Conservation (phyloP, 1,140 invertebrate species). For the Drosophila littoralis region DNA sequence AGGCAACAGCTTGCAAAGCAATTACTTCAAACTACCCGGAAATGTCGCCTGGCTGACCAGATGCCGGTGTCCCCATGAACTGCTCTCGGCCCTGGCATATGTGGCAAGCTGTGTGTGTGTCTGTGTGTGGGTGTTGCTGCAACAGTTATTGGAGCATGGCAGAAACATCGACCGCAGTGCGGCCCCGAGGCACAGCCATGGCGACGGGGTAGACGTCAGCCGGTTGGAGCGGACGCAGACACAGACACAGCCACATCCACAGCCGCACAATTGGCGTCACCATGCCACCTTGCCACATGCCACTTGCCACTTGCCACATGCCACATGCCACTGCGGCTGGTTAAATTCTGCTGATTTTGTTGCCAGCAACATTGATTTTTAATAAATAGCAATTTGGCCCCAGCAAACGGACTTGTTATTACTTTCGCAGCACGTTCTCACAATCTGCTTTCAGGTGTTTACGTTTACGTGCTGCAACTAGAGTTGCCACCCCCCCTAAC, state of each 20-base stretch:
- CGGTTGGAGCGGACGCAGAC: conserved; percentile 23
- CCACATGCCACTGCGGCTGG: conserved; percentile 51
- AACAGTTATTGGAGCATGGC: conserved; percentile 64
- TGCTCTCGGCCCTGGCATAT: conserved; percentile 15
- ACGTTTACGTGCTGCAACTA: conserved; percentile 39
- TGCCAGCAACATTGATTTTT: conserved; percentile 73
- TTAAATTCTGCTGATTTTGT: conserved; percentile 77
- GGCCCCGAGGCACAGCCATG: conserved; percentile 14
- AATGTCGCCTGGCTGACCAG: conserved; percentile 69
- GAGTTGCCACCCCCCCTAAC: background rate
- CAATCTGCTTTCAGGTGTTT: conserved; percentile 44
- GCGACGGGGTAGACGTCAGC: conserved; percentile 30
- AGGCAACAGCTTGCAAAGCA: conserved; percentile 78
- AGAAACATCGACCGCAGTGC: conserved; percentile 48
- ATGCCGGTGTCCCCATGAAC: conserved; percentile 21
- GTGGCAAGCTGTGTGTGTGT: conserved; percentile 17
- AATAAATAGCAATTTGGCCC: conserved; percentile 79
- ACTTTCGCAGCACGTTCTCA: conserved; percentile 63
- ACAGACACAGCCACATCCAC: conserved; percentile 13
- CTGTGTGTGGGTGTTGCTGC: conserved; percentile 41
- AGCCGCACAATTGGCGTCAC: background rate
- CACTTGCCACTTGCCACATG: conserved; percentile 1
- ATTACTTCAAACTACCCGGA: conserved; percentile 81
- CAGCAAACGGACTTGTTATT: conserved; percentile 67
- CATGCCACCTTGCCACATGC: conserved; percentile 11